These are phyloP conservation scores for Ardeotis arabs DNA, from an alignment of 2,113 vertebrate species.

Conservation along the genomic window DNA sequence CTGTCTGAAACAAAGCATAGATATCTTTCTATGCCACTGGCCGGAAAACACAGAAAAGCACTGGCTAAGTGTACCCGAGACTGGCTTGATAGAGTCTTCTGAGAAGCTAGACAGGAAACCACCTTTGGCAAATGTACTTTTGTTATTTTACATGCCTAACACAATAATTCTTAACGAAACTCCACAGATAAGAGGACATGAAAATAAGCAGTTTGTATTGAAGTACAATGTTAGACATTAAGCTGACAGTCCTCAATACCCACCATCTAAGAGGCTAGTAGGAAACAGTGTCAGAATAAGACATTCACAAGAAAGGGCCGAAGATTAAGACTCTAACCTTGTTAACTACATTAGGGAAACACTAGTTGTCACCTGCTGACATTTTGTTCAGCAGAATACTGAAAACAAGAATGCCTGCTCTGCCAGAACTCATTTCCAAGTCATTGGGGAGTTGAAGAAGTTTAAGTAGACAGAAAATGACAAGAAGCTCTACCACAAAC, in stretches of 20 bases:
- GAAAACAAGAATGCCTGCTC: neutral
- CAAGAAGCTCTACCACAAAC: neutral
- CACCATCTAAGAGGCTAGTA: neutral
- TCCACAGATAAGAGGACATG: neutral
- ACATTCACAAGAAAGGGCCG: neutral
- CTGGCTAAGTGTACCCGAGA: neutral
- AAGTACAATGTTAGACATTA: neutral
- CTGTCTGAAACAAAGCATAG: neutral
- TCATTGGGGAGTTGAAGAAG: neutral
- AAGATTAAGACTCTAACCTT: neutral
- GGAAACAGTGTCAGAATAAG: neutral
- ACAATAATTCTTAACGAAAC: neutral
- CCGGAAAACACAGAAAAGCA: neutral
- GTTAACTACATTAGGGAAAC: neutral
- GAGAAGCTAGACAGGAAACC: neutral
- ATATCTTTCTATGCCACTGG: neutral
- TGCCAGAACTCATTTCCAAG: slow-evolving; percentile 17
- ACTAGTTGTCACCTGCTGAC: slow-evolving; percentile 3
- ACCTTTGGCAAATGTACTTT: neutral
- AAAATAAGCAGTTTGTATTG: neutral
- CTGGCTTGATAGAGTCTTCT: neutral
- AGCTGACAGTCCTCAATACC: neutral
- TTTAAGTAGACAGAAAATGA: neutral
- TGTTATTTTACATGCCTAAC: neutral
- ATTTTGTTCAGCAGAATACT: neutral